These are phyloP conservation scores for Pheosia tremula DNA, from an alignment of 2,888 invertebrate species.

Conservation along the genomic window DNA sequence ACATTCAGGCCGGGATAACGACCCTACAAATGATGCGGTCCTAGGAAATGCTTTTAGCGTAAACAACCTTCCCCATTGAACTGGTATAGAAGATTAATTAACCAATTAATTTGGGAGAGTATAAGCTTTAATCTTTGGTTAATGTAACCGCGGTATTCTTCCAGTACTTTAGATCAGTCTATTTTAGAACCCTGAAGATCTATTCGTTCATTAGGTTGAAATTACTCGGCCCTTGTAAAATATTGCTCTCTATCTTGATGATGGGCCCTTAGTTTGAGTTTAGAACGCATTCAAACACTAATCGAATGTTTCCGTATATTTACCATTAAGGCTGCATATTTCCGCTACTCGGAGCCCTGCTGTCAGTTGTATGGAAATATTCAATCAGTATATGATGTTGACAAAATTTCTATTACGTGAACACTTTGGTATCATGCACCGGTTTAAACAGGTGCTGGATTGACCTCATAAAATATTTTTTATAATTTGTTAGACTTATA, in stretches of 20 bases:
- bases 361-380: no score
- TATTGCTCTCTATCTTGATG: constrained; percentile 14
- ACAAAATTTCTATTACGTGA: no score
- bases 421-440: no score
- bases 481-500: no score
- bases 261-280: not conserved
- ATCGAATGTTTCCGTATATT: no score
- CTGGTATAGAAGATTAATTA: constrained; percentile 35
- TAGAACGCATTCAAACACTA: no score
- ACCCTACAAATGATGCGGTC: constrained; percentile 15
- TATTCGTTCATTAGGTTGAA: constrained; percentile 51
- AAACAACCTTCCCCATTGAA: constrained; percentile 20
- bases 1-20: constrained; percentile 17
- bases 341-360: no score
- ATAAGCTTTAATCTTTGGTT: constrained; percentile 34
- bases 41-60: constrained; percentile 17
- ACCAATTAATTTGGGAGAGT: constrained; percentile 35
- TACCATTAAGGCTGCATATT: no score
- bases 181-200: constrained; percentile 46
- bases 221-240: constrained; percentile 55
- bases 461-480: no score
- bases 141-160: constrained; percentile 44
- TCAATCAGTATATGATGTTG: no score
- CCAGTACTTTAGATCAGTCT: constrained; percentile 40
- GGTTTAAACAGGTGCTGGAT: no score